These are phyloP conservation scores for Perithous albicinctus DNA, from an alignment of 2,888 invertebrate genomes.

Conservation along the genomic window DNA sequence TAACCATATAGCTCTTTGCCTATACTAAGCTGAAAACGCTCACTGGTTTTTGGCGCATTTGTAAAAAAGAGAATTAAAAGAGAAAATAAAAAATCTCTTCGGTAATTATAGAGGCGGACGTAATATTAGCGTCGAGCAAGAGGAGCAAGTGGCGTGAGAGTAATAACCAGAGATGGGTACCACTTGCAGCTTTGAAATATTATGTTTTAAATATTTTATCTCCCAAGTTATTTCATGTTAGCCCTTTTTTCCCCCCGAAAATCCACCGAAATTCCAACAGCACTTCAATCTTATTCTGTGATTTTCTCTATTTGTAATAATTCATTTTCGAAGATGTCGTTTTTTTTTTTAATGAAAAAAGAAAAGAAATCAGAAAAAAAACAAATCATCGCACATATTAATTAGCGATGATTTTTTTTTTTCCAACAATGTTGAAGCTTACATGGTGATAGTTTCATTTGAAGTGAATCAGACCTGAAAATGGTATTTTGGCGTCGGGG, in stretches of 20 bases:
- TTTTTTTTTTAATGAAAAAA: neutral
- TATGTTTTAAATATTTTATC: neutral
- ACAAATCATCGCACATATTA: neutral
- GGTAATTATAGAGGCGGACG: neutral
- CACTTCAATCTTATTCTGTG: neutral
- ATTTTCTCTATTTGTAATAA: neutral
- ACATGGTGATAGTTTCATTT: too few species aligned
- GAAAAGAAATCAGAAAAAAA: neutral
- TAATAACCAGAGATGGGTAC: neutral
- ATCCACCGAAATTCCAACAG: neutral
- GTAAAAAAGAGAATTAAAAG: neutral
- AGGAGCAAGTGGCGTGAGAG: neutral
- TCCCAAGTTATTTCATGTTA: neutral
- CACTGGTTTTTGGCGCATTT: neutral
- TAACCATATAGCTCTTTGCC: neutral
- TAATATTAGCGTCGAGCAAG: neutral
- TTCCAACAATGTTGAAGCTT: too few species aligned
- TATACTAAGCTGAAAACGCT: neutral
- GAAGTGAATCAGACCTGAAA: too few species aligned
- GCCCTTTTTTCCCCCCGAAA: neutral
- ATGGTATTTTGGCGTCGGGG: too few species aligned
- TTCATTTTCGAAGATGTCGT: neutral
- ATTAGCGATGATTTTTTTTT: too few species aligned
- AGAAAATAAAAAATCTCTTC: neutral
- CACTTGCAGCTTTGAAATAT: slow-evolving; percentile 1